These are phyloP conservation scores for Tenebrio molitor DNA, from an alignment of 1,140 invertebrate species.

Conservation along the genomic window DNA sequence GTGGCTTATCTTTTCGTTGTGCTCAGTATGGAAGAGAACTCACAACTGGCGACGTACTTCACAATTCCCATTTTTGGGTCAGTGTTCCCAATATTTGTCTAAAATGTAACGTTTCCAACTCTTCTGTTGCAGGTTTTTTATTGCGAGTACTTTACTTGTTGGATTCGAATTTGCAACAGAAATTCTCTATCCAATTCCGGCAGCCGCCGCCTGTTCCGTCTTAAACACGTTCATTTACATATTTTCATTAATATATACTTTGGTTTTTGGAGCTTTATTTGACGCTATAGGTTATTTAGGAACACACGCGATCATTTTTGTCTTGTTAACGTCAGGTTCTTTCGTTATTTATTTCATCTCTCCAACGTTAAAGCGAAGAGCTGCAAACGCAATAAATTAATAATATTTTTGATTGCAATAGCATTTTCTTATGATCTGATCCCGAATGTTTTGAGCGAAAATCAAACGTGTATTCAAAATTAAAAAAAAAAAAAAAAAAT, in stretches of 20 bases:
- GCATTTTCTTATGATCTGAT: background rate
- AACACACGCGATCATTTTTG: constrained; percentile 49
- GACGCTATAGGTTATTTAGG: constrained; percentile 44
- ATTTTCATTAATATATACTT: constrained; percentile 52
- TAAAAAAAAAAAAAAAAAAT: too few species aligned
- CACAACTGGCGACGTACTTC: constrained; percentile 48
- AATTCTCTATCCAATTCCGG: constrained; percentile 59
- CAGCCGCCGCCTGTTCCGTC: constrained; percentile 52
- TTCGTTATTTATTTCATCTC: constrained; percentile 48
- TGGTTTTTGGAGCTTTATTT: constrained; percentile 50
- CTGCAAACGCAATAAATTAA: constrained; percentile 52
- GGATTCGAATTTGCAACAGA: constrained; percentile 59
- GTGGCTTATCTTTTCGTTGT: constrained; percentile 37
- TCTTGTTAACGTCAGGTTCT: constrained; percentile 43
- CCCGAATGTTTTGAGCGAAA: background rate
- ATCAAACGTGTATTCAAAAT: background rate
- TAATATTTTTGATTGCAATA: background rate
- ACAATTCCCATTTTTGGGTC: constrained; percentile 56
- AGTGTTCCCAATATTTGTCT: background rate
- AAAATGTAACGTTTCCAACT: background rate
- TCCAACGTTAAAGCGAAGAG: constrained; percentile 53
- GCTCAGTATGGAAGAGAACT: constrained; percentile 36
- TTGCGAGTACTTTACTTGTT: constrained; percentile 52
- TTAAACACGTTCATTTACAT: constrained; percentile 56
- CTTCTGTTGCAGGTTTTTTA: constrained; percentile 56